A percentile compares a stretch with the other conserved stretches of the same genome.
Evolutionary conservation across 2,888 invertebrate species (phyloP).

Genomic region (Stenotaenia linearis): DNA sequence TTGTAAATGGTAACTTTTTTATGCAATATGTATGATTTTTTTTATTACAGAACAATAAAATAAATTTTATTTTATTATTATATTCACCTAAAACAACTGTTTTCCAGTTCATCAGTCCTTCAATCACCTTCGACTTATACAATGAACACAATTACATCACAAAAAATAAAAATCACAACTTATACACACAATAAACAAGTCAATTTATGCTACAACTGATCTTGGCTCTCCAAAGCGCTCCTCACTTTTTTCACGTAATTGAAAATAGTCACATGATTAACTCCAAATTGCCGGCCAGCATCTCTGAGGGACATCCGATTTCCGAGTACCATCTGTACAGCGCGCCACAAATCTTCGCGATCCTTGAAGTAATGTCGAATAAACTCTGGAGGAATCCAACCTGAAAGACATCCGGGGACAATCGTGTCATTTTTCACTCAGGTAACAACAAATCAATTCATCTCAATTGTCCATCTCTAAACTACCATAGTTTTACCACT

Average conservation of each 20-base stretch:
- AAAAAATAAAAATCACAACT: background rate
- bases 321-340: background rate
- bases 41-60: too few relatives aligned
- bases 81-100: too few relatives aligned
- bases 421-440: background rate
- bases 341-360: background rate
- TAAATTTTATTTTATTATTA: too few relatives aligned
- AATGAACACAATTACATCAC: background rate
- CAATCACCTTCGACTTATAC: background rate
- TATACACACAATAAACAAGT: background rate
- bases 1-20: too few relatives aligned
- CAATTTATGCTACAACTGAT: background rate
- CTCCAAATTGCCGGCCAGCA: conserved; percentile 8
- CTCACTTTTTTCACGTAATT: conserved; percentile 17
- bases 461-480: background rate
- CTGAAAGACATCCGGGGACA: background rate
- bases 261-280: conserved; percentile 21
- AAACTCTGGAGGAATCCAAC: background rate
- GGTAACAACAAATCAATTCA: background rate
- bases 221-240: background rate
- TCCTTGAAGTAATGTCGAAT: background rate
- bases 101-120: background rate
- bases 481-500: background rate
- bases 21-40: too few relatives aligned
- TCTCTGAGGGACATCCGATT: background rate